Conservation (phyloP, 2,797 vertebrate species). For the Erpetoichthys calabaricus region DNA sequence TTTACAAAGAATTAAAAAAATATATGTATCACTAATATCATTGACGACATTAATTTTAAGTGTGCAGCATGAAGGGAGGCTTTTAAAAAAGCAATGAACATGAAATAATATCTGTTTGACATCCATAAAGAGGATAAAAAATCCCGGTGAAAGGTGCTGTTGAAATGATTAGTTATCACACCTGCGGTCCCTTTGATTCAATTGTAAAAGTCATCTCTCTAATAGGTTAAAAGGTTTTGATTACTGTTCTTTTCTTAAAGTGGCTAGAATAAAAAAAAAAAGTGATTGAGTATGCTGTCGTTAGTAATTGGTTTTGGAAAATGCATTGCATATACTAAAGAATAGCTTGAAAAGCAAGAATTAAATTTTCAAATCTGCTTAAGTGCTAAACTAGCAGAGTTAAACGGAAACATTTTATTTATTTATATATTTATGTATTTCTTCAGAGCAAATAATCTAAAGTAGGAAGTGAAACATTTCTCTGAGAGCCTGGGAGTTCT, state of each 20-base stretch:
- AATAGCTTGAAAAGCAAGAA: conserved; percentile 81
- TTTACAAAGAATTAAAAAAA: conserved; percentile 46
- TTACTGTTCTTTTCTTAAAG: conserved; percentile 96
- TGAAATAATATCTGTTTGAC: conserved; percentile 84
- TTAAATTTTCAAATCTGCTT: conserved; percentile 85
- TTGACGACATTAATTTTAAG: conserved; percentile 59
- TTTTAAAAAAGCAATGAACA: conserved; percentile 90
- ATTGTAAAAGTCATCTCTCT: conserved; percentile 98
- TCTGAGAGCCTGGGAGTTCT: too few relatives aligned
- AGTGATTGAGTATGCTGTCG: conserved; percentile 92
- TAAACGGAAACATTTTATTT: conserved; percentile 18
- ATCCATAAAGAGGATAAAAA: conserved; percentile 67
- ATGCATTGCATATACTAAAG: conserved; percentile 93
- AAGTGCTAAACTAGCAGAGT: conserved; percentile 52
- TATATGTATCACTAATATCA: conserved; percentile 43
- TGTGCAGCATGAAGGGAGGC: conserved; percentile 46
- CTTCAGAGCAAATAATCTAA: conserved; percentile 11
- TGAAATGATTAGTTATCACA: conserved; percentile 98
- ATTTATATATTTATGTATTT: too few relatives aligned
- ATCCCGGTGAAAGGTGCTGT: conserved; percentile 83
- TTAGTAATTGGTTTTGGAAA: conserved; percentile 97
- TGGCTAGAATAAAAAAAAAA: conserved; percentile 80
- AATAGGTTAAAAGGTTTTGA: conserved; percentile 99
- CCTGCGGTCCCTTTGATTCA: conserved; percentile 98
- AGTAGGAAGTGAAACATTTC: conserved; percentile 10